These are phyloP conservation scores for Sicus ferrugineus DNA, from an alignment of 2,888 invertebrate genomes.

Conservation along the genomic window DNA sequence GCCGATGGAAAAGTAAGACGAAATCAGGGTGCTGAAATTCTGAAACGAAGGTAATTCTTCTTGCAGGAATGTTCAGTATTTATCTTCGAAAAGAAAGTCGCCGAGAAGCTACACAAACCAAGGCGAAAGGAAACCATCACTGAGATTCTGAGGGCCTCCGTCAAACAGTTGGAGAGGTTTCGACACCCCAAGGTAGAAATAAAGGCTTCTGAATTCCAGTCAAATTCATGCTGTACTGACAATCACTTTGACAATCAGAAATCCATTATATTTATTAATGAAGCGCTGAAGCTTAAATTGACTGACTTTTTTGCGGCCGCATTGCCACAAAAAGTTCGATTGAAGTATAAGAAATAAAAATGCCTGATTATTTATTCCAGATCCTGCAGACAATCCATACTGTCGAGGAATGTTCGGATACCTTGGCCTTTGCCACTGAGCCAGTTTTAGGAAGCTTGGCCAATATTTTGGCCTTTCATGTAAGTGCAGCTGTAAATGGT, in stretches of 20 bases:
- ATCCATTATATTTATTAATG: too few relatives aligned
- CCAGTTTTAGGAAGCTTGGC: conserved; percentile 88
- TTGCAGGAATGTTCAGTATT: conserved; percentile 91
- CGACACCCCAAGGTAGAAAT: conserved; percentile 78
- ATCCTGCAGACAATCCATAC: conserved; percentile 74
- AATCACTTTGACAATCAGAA: too few relatives aligned
- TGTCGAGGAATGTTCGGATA: conserved; percentile 84
- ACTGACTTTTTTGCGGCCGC: too few relatives aligned
- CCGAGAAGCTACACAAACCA: conserved; percentile 91
- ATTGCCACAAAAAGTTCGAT: too few relatives aligned
- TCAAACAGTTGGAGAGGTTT: conserved; percentile 80
- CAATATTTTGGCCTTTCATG: conserved; percentile 85
- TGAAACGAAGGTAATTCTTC: background rate
- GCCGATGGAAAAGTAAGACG: conserved; percentile 85
- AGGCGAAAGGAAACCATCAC: conserved; percentile 91
- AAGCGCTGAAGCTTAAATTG: too few relatives aligned
- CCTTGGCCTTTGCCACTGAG: conserved; percentile 94
- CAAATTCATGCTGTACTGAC: too few relatives aligned
- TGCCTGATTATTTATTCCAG: conserved; percentile 48
- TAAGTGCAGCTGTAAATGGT: too few relatives aligned
- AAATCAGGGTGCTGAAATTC: background rate
- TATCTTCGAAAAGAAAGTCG: conserved; percentile 90
- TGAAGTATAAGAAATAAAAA: too few relatives aligned
- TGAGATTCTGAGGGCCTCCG: conserved; percentile 82
- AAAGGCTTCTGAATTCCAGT: background rate